Evolutionary conservation across 2,797 vertebrate genomes (phyloP), one percentile per base, ranked within the genome.

Genomic region (Coluber constrictor): DNA sequence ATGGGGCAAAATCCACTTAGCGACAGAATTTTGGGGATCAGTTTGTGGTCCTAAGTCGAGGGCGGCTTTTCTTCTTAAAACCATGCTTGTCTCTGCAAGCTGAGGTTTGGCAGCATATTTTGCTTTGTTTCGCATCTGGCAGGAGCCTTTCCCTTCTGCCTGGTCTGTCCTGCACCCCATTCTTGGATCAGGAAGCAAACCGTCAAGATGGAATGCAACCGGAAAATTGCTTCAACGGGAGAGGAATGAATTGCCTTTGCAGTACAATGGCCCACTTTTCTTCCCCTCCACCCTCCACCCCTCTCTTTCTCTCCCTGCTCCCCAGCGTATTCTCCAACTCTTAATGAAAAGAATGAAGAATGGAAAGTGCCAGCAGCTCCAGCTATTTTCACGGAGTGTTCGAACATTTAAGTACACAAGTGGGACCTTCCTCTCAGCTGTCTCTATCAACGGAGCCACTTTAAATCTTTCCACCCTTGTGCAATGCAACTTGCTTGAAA

Each of bases 401-500:
- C 63, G 66, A 61, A 57, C 59, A 10, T 93, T 66, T 94, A 90
- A 93, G 94, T 0, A 0, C 55, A 94, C 89, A 70, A 94, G 25
- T 4, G 7, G 29, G 43, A 9, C 27, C 27, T 87, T 86, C 70
- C 74, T 54, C 60, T 79, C 37, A 60, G 88, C 94, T 96, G 96
- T 92, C 95, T 92, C 94, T 2, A 3, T 88, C 90, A 83, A 70
- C 90, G 86, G 11, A 94, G 92, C 88, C 90, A 74, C 92, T 86
- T 86, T 87, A 88, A 87, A 15, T 88, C 92, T 90, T 90, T 92
- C 89, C 94, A 90, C 91, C 94, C 88, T 55, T 29, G 89, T 12
- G 90, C 96, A 94, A 93, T 95, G 94, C 94, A 59, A 95, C 93
- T 87, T 92, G 91, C 89, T 94, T 79, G 92, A 93, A 95, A 95